These are phyloP conservation scores for Tetropium fuscum DNA, from an alignment of 2,888 invertebrate genomes.

Conservation along the genomic window DNA sequence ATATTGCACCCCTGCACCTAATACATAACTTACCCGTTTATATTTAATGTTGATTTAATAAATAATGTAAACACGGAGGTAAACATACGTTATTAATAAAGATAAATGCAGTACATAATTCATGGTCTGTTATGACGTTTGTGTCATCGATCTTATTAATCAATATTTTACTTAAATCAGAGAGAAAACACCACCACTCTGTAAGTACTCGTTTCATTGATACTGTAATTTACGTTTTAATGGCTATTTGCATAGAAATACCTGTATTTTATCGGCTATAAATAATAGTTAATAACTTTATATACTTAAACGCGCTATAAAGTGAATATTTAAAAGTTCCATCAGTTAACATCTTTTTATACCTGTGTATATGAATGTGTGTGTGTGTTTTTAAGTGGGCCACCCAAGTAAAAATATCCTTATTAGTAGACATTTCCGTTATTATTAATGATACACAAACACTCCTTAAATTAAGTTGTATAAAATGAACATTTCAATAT, in stretches of 20 bases:
- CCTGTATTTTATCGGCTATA: slow-evolving; percentile 15
- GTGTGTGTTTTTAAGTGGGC: not conserved
- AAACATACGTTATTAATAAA: slow-evolving; percentile 18
- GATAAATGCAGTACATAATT: slow-evolving; percentile 19
- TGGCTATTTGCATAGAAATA: slow-evolving; percentile 12
- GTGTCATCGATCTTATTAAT: slow-evolving; percentile 21
- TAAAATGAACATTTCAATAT: no score
- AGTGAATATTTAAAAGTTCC: not conserved
- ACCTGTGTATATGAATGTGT: not conserved
- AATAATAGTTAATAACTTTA: slow-evolving; percentile 14
- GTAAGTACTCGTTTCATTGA: slow-evolving; percentile 3
- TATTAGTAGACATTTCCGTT: not conserved
- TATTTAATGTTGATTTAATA: slow-evolving; percentile 6
- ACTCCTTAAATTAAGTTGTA: no score
- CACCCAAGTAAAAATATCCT: not conserved
- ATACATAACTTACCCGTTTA: no score
- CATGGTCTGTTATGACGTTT: slow-evolving; percentile 19
- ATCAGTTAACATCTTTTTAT: not conserved
- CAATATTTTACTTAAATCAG: slow-evolving; percentile 12
- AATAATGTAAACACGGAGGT: slow-evolving; percentile 7
- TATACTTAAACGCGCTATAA: not conserved
- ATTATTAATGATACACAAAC: not conserved
- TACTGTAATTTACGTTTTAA: slow-evolving; percentile 21
- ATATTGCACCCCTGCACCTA: no score
- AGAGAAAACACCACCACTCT: slow-evolving; percentile 10